These are phyloP conservation scores for Tineola bisselliella DNA, from an alignment of 2,888 invertebrate genomes.

Conservation along the genomic window DNA sequence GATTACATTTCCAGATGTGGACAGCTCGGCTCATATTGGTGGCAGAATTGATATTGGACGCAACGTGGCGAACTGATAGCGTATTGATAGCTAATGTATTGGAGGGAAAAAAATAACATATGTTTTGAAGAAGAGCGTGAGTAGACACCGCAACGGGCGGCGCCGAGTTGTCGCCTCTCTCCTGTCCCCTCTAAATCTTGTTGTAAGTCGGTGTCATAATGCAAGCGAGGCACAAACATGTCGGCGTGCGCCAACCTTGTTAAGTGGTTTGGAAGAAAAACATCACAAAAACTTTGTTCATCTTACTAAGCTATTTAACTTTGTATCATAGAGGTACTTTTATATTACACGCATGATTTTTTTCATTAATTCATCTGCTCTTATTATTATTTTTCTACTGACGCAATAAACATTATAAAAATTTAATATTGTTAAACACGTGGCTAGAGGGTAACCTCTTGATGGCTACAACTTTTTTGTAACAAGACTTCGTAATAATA, in stretches of 20 bases:
- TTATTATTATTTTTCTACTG: too few species aligned
- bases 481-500: conserved; percentile 38
- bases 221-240: conserved; percentile 67
- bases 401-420: too few species aligned
- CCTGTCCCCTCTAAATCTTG: conserved; percentile 63
- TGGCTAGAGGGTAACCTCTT: too few species aligned
- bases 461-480: conserved; percentile 23
- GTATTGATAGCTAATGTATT: conserved; percentile 11
- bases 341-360: neutral
- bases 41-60: neutral
- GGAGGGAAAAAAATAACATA: conserved; percentile 12
- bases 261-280: conserved; percentile 69
- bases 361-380: neutral
- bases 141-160: conserved; percentile 23
- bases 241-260: conserved; percentile 66
- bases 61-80: neutral
- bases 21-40: neutral
- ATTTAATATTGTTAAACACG: too few species aligned
- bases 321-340: neutral
- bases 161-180: conserved; percentile 60
- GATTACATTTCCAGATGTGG: neutral
- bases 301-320: conserved; percentile 59
- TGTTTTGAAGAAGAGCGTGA: conserved; percentile 10
- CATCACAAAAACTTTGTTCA: conserved; percentile 65
- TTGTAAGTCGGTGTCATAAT: conserved; percentile 66